Evolutionary conservation across 2,888 invertebrate genomes (phyloP).

Genomic region (Sinopyrophorus schimmeli): DNA sequence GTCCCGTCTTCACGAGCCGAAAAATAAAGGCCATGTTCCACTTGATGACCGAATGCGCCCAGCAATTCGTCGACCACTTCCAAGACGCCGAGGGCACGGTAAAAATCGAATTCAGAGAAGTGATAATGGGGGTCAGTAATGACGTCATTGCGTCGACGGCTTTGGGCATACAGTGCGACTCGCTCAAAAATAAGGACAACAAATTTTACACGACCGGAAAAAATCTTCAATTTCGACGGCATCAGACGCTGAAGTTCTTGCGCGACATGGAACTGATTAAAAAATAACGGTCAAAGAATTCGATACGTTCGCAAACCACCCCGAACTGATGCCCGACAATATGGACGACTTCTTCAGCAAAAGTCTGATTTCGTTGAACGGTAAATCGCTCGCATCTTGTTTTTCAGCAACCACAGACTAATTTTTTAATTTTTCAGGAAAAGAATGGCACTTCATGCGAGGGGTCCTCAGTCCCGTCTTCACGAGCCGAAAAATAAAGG

Average conservation of each 20-base stretch:
- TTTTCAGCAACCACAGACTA: too few species aligned
- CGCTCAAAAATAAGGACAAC: not conserved
- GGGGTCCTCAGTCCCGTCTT: constrained; percentile 51
- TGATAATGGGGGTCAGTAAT: not conserved
- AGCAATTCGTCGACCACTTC: not conserved
- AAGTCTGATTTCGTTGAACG: not conserved
- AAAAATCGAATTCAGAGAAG: not conserved
- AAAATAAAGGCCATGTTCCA: constrained; percentile 1
- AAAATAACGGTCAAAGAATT: too few species aligned
- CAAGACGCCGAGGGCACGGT: not conserved
- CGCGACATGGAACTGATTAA: not conserved
- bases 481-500: constrained; percentile 50
- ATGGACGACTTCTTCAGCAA: not conserved
- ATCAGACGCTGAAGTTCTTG: too few species aligned
- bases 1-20: constrained; percentile 3
- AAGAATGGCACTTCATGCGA: constrained; percentile 50
- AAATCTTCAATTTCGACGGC: too few species aligned
- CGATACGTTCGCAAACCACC: not conserved
- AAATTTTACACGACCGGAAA: not conserved
- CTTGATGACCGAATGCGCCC: constrained; percentile 1
- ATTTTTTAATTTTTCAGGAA: not conserved
- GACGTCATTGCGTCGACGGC: constrained; percentile 1
- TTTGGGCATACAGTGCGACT: constrained; percentile 1
- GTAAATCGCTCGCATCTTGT: too few species aligned
- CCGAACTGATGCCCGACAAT: not conserved